Evolutionary conservation across 2,113 vertebrate genomes (phyloP).

Genomic region (Myiopsitta monachus): DNA sequence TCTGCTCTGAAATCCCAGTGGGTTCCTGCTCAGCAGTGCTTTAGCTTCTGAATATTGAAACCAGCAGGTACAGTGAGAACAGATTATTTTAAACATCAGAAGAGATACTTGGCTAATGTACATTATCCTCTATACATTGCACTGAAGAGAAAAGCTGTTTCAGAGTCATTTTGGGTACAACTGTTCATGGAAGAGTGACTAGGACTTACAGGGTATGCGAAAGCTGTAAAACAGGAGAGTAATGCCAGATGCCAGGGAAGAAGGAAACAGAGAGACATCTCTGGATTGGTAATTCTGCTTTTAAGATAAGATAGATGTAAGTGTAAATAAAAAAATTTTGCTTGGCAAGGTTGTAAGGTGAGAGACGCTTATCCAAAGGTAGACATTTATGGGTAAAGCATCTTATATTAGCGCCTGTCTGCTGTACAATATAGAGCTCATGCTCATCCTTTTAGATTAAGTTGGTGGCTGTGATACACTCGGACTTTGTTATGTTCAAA

Average conservation of each 20-base stretch:
- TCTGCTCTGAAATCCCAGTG: conserved; percentile 51
- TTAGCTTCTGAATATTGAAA: conserved; percentile 65
- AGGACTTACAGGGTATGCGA: background rate
- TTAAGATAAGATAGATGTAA: background rate
- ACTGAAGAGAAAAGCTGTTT: background rate
- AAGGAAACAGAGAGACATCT: background rate
- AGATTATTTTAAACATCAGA: conserved; percentile 42
- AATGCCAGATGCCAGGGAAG: background rate
- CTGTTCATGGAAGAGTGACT: background rate
- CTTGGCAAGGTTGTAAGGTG: background rate
- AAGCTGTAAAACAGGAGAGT: background rate
- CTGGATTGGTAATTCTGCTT: background rate
- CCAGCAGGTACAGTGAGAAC: conserved; percentile 48
- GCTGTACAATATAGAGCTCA: background rate
- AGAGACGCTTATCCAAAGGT: background rate
- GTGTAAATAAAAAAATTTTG: background rate
- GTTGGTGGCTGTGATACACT: background rate
- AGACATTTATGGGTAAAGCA: background rate
- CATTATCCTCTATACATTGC: background rate
- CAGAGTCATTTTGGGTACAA: background rate
- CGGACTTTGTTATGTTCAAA: background rate
- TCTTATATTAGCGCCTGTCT: background rate
- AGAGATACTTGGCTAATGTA: background rate
- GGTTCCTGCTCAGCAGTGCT: conserved; percentile 45
- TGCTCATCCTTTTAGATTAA: background rate